Evolutionary conservation across 1,140 invertebrate species (phyloP).

Genomic region (Goniozus legneri): DNA sequence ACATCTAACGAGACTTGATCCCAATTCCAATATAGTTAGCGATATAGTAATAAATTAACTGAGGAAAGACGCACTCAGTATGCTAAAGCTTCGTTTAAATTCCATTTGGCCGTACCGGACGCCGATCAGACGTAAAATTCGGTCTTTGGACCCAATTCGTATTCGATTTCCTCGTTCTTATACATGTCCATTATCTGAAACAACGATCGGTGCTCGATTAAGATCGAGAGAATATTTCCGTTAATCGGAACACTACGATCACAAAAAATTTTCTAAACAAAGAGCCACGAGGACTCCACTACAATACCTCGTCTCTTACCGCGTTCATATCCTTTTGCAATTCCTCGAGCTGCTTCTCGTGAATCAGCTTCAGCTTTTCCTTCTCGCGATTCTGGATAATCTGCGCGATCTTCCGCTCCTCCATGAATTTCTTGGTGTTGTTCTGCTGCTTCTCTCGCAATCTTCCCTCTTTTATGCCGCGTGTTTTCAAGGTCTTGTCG

Average conservation of each 20-base stretch:
- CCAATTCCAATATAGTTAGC: conserved; percentile 50
- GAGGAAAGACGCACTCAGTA: conserved; percentile 5
- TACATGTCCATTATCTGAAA: conserved; percentile 90
- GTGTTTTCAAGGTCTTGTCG: conserved; percentile 96
- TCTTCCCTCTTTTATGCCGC: conserved; percentile 92
- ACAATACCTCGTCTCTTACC: conserved; percentile 56
- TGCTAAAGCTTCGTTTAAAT: conserved; percentile 1
- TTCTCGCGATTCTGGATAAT: conserved; percentile 91
- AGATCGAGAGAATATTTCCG: too few relatives aligned
- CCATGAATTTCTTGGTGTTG: conserved; percentile 98
- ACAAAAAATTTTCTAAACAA: too few relatives aligned
- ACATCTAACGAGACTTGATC: conserved; percentile 48
- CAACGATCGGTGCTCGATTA: too few relatives aligned
- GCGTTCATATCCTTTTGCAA: conserved; percentile 87
- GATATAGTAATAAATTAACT: conserved; percentile 25
- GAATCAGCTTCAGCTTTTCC: conserved; percentile 87
- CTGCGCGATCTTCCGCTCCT: conserved; percentile 85
- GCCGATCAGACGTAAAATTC: conserved; percentile 73
- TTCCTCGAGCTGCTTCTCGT: conserved; percentile 90
- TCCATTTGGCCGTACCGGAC: background rate
- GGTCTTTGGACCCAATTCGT: conserved; percentile 83
- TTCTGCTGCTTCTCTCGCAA: conserved; percentile 96
- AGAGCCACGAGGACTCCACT: too few relatives aligned
- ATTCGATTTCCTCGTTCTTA: conserved; percentile 91
- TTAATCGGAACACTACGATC: too few relatives aligned